Percentiles rank a stretch among this genome's conserved stretches.
Conservation (phyloP, 2,888 invertebrate genomes). For the Cephus pygmeus region DNA sequence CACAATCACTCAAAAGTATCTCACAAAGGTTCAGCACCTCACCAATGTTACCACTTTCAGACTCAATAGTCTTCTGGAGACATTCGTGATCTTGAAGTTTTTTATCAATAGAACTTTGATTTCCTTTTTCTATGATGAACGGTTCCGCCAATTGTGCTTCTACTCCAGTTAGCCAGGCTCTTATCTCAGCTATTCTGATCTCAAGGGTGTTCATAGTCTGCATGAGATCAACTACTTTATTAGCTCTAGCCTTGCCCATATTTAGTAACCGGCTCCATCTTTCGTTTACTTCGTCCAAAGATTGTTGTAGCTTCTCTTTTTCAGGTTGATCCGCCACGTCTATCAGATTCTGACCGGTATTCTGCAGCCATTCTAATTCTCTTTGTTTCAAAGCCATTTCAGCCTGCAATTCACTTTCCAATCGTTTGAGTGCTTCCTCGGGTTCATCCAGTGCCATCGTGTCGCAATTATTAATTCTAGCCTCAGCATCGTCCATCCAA, state of each 20-base stretch:
- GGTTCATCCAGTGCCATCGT: constrained; percentile 71
- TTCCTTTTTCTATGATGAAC: constrained; percentile 75
- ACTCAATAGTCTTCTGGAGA: constrained; percentile 80
- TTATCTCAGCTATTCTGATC: constrained; percentile 77
- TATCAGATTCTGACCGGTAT: constrained; percentile 75
- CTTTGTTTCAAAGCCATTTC: constrained; percentile 81
- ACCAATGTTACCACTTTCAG: constrained; percentile 81
- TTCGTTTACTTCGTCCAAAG: constrained; percentile 73
- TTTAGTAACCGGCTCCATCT: constrained; percentile 78
- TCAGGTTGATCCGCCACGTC: constrained; percentile 74
- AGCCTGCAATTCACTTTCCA: constrained; percentile 80
- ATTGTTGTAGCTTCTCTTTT: constrained; percentile 69
- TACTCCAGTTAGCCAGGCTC: constrained; percentile 78
- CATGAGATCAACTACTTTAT: constrained; percentile 79
- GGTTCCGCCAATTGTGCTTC: constrained; percentile 78
- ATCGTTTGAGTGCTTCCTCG: constrained; percentile 76
- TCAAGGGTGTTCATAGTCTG: constrained; percentile 79
- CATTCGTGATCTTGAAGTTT: constrained; percentile 79
- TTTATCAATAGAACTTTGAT: constrained; percentile 75
- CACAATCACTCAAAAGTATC: constrained; percentile 79
- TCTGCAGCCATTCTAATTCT: constrained; percentile 82
- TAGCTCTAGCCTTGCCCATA: constrained; percentile 74
- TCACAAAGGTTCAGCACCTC: constrained; percentile 85
- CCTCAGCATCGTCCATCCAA: constrained; percentile 79
- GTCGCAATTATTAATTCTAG: constrained; percentile 60